Evolutionary conservation across 2,888 invertebrate genomes (phyloP).

Genomic region (Hoplodrina ambigua): DNA sequence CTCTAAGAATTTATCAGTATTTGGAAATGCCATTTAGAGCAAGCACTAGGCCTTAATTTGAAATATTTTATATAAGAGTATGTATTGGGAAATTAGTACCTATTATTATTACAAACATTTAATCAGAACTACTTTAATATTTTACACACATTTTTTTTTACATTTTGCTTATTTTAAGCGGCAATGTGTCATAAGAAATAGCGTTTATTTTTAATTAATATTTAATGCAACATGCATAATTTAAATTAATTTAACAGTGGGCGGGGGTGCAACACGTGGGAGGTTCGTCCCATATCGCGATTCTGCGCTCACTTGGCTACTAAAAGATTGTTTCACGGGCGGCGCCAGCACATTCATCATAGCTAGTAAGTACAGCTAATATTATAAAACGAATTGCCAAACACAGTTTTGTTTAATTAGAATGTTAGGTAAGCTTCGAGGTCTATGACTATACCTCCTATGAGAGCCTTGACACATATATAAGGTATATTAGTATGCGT

Average conservation of each 20-base stretch:
- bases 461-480: slow-evolving; percentile 52
- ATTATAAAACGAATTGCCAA: slow-evolving; percentile 42
- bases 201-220: neutral
- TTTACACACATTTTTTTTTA: no score
- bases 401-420: slow-evolving; percentile 43
- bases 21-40: neutral
- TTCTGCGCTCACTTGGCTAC: slow-evolving; percentile 95
- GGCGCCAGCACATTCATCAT: slow-evolving; percentile 95
- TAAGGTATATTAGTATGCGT: slow-evolving; percentile 35
- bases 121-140: no score
- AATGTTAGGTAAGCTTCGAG: slow-evolving; percentile 54
- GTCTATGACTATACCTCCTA: slow-evolving; percentile 47
- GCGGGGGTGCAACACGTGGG: slow-evolving; percentile 74
- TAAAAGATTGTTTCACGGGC: slow-evolving; percentile 95
- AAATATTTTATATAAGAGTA: neutral
- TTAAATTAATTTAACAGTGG: slow-evolving; percentile 67
- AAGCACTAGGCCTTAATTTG: neutral
- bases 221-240: neutral
- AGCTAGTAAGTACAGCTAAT: slow-evolving; percentile 91
- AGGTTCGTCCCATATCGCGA: slow-evolving; percentile 95
- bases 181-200: neutral
- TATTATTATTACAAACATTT: no score
- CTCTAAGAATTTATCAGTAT: neutral
- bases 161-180: neutral
- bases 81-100: slow-evolving; percentile 1